Conservation (phyloP, 2,113 vertebrate genomes). For the Mirounga angustirostris region DNA sequence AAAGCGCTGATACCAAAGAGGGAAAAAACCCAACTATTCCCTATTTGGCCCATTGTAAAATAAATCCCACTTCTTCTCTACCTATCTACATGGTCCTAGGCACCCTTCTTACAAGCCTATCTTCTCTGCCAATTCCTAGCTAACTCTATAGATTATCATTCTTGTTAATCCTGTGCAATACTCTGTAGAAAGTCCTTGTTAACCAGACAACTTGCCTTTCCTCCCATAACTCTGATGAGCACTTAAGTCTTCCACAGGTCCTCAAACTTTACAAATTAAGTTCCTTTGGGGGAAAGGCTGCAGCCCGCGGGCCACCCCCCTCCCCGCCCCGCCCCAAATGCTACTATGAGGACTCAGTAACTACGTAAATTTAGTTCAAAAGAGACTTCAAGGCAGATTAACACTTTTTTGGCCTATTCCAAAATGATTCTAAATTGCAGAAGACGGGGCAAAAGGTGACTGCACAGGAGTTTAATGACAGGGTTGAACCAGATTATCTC, state of each 20-base stretch:
- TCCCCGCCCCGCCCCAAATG: neutral
- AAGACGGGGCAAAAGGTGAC: neutral
- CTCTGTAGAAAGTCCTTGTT: neutral
- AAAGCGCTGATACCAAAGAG: neutral
- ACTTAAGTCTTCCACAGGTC: neutral
- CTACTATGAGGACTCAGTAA: neutral
- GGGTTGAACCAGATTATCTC: neutral
- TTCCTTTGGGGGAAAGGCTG: neutral
- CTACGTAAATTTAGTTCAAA: neutral
- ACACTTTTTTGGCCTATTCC: conserved; percentile 22
- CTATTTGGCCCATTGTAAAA: neutral
- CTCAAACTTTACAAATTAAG: conserved; percentile 65
- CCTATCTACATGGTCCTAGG: neutral
- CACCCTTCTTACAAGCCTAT: neutral
- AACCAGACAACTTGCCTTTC: conserved; percentile 50
- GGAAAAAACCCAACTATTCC: neutral
- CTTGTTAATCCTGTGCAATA: neutral
- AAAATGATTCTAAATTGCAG: conserved; percentile 50
- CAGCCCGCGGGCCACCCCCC: too few relatives aligned
- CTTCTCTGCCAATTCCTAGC: neutral
- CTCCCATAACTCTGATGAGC: conserved; percentile 11
- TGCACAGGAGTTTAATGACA: neutral
- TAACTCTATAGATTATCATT: neutral
- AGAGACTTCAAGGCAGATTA: neutral
- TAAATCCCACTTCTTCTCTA: neutral